Base-by-base conservation (phyloP, 1,140 invertebrate genomes). In the Pseudoatta argentina region DNA sequence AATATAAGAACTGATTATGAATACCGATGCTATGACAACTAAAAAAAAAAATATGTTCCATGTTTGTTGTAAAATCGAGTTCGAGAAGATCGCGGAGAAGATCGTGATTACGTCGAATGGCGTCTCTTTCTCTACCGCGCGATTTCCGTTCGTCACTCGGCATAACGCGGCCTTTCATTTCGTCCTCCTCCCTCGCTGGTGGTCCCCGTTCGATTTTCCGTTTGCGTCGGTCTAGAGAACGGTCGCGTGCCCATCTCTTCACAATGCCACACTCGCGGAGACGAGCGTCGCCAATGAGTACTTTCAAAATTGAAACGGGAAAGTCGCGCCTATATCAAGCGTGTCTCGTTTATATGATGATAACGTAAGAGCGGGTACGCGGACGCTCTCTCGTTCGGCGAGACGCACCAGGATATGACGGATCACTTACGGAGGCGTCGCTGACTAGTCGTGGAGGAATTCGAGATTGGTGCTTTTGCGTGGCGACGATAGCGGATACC, bases 41-140 rank as follows among this genome's bases (percentile, higher is more conserved):
- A 7, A 39, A 39, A 39, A 39, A 39, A 39, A 39, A 24, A 24
- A 24, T 6, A 39, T 3, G 1, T 66, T 66, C 8, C 12, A 66
- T 18, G 1, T 66, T 66, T 67, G 6, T 21, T 21, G 30, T 39
- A 88, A 83, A 83, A 14, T 59, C 12, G 67, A 55, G 10, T 27
- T 76, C 34, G 55, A 69, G 55, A 69, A 48, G 55, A 77, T 87
- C 64, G 48, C 34, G 53, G 24, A 64, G 18, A 67, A 77, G 78
- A 88, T 88, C 81, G 82, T 51, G 76, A 88, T 87, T 82, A 86
- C 83, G 86, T 88, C 85, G 86, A 44, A 76, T 14, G 57, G 12
- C 34, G 44, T 79, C 64, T 73, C 73, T 66, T 69, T 87, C 55
- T 82, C 78, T 72, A 64, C 24, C 21, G 16, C n/a, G 44, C 57